phyloP scores from a whole-genome alignment of 2,113 vertebrate species.

The Clinocottus analis region DNA sequence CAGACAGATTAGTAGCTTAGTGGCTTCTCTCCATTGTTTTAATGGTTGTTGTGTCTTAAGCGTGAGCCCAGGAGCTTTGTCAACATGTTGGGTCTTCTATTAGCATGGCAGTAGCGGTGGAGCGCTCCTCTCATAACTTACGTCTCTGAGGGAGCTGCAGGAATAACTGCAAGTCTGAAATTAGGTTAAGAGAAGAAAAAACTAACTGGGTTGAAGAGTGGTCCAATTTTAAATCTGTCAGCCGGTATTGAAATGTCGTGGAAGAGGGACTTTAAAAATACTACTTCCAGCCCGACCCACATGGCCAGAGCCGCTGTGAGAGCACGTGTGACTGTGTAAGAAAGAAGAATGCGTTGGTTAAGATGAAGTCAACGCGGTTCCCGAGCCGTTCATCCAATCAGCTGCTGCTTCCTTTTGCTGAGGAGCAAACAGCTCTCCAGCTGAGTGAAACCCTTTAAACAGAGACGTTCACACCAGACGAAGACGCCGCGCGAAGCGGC shows the following conservation, averaged over 20 bases:
- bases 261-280: conserved; percentile 41
- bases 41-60: conserved; percentile 46
- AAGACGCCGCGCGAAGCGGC: conserved; percentile 66
- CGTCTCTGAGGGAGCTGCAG: conserved; percentile 70
- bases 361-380: conserved; percentile 38
- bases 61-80: conserved; percentile 49
- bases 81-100: conserved; percentile 47
- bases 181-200: conserved; percentile 66
- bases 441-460: no score
- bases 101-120: conserved; percentile 62
- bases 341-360: conserved; percentile 37
- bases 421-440: no score
- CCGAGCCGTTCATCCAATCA: conserved; percentile 30
- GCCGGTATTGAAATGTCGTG: conserved; percentile 49
- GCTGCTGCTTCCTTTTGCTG: not conserved
- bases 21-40: not conserved
- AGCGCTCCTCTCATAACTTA: conserved; percentile 32
- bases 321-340: conserved; percentile 32
- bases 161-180: conserved; percentile 76
- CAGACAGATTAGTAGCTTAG: conserved; percentile 13
- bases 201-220: conserved; percentile 67
- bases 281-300: conserved; percentile 24
- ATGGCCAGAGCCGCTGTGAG: conserved; percentile 59
- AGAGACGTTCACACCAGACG: no score
- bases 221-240: conserved; percentile 69